phyloP scores from a whole-genome alignment of 2,888 invertebrate genomes.

The Gasteruption jaculator region DNA sequence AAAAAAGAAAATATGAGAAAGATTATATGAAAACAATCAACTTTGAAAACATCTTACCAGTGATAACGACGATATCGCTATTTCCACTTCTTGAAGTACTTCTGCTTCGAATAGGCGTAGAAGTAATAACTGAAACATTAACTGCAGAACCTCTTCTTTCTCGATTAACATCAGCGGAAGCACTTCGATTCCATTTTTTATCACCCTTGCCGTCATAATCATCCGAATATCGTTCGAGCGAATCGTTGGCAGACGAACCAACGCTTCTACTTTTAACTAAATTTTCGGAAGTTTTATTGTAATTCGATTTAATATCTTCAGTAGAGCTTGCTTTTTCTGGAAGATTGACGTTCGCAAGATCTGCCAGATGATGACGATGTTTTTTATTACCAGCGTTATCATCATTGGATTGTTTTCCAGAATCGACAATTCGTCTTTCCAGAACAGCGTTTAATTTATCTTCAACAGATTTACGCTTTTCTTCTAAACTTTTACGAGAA shows the following conservation, averaged over 20 bases:
- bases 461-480: conserved; percentile 46
- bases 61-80: conserved; percentile 46
- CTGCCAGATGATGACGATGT: conserved; percentile 19
- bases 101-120: conserved; percentile 43
- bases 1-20: not conserved
- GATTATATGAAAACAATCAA: not conserved
- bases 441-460: conserved; percentile 46
- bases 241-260: conserved; percentile 42
- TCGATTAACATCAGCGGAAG: conserved; percentile 27
- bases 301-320: conserved; percentile 37
- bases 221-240: conserved; percentile 40
- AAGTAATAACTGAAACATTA: conserved; percentile 47
- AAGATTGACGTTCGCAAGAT: conserved; percentile 17
- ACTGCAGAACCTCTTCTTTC: conserved; percentile 36
- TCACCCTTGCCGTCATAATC: conserved; percentile 28
- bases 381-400: conserved; percentile 27
- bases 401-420: conserved; percentile 32
- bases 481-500: conserved; percentile 37
- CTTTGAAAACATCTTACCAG: conserved; percentile 31
- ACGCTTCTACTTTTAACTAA: conserved; percentile 39
- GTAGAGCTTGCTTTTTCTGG: conserved; percentile 39
- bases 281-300: conserved; percentile 28
- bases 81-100: conserved; percentile 37
- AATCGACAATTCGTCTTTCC: conserved; percentile 43
- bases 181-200: conserved; percentile 27